Evolutionary conservation across 2,797 vertebrate genomes (phyloP), one percentile per base, ranked within the genome.

Genomic region (Tachyglossus aculeatus): DNA sequence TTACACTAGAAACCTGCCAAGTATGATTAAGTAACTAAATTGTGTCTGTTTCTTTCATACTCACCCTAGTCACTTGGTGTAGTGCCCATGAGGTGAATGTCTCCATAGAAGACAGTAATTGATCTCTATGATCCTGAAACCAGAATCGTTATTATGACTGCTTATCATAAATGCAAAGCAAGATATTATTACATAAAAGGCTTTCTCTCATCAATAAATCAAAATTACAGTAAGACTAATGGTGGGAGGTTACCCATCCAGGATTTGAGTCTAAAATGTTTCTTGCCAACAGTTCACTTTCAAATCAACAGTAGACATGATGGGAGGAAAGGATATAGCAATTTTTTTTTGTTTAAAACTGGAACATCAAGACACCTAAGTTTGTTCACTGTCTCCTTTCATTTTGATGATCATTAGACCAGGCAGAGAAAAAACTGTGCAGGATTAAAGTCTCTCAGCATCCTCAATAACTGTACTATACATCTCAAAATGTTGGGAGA

Each of bases 201-300:
- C 68, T 82, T 18, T 1, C 33, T 59, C 56, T 33, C 21, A 74
- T 32, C 36, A 61, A 67, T 5, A 81, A 41, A 83, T 7, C 53
- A 22, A 62, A 56, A 77, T 52, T 3, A 62, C 3, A 74, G 74
- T 64, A 3, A 16, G 5, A 43, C 16, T 13, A 40, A 74, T 66
- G 74, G 36, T 70, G 71, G 86, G 55, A 51, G 25, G 77, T 9
- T 54, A 74, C 36, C 67, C 25, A 68, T 25, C 5, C 18, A 70
- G 21, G 18, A 78, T 80, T 68, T 58, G 22, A 81, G 81, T 84
- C 33, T 45, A 19, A 81, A 83, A 80, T 84, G 60, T 25, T 64
- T 75, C 12, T 55, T 60, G 50, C 36, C 65, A 65, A 51, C 34
- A 78, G 56, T 76, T 78, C 56, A 66, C 53, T 54, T 66, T 55